phyloP scores from a whole-genome alignment of 2,113 vertebrate genomes.

The Eonycteris spelaea region DNA sequence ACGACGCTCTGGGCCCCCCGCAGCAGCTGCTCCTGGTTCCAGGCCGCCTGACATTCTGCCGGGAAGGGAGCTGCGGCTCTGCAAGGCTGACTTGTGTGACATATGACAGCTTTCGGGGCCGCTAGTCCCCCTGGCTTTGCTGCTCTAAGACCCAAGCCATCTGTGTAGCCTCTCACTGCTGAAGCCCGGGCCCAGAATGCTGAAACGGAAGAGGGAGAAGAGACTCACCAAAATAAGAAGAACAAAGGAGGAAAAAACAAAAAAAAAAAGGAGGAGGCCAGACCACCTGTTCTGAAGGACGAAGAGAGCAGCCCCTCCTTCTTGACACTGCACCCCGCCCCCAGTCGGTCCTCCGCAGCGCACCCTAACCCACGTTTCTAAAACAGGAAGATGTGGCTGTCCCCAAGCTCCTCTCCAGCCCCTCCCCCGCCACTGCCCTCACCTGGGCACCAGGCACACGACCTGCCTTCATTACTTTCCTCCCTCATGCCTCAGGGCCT shows the following conservation, averaged over 20 bases:
- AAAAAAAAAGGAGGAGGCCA: background rate
- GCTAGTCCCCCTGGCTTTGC: constrained; percentile 5
- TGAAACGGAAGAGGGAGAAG: constrained; percentile 3
- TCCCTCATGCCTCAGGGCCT: background rate
- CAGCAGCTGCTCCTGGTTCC: constrained; percentile 27
- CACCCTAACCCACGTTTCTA: background rate
- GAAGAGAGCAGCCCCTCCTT: background rate
- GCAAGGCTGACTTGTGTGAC: constrained; percentile 66
- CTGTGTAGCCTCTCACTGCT: constrained; percentile 58
- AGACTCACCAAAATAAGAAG: background rate
- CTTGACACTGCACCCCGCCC: background rate
- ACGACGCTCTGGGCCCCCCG: background rate
- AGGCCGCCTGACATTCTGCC: constrained; percentile 65
- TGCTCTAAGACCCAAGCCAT: constrained; percentile 64
- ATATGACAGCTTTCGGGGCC: constrained; percentile 62
- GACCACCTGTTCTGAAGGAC: background rate
- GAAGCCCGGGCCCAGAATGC: constrained; percentile 51
- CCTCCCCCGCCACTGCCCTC: background rate
- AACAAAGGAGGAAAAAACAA: background rate
- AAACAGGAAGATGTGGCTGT: background rate
- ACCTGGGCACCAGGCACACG: background rate
- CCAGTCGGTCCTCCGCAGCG: accelerated
- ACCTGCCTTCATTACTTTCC: background rate
- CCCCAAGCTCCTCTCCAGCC: background rate
- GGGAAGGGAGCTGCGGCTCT: constrained; percentile 38